Evolutionary conservation across 2,888 invertebrate species (phyloP).

Genomic region (Notodonta ziczac): DNA sequence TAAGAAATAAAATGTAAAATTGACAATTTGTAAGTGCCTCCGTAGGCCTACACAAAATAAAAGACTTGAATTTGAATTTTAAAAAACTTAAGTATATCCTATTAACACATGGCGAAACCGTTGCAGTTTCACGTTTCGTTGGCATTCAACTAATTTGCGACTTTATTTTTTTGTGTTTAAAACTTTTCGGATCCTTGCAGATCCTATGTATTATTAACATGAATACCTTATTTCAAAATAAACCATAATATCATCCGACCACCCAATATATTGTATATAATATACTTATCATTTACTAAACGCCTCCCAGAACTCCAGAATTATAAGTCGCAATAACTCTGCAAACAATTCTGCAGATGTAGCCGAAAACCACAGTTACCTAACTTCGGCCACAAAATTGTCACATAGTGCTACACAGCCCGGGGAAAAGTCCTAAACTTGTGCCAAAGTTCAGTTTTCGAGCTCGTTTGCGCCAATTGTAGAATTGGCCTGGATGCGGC

Average conservation of each 20-base stretch:
- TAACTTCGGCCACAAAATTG: constrained; percentile 50
- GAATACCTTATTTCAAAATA: background rate
- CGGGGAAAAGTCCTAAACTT: constrained; percentile 50
- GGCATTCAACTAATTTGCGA: no score
- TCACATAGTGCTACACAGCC: constrained; percentile 39
- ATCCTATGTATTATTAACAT: no score
- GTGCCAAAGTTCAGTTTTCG: constrained; percentile 50
- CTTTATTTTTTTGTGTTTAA: no score
- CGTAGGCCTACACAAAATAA: no score
- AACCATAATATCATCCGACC: background rate
- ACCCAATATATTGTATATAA: background rate
- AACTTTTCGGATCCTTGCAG: no score
- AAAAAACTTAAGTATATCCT: no score
- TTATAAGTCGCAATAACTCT: constrained; percentile 33
- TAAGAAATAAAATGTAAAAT: no score
- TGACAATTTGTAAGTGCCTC: no score
- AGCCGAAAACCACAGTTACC: constrained; percentile 46
- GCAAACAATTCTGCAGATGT: constrained; percentile 36
- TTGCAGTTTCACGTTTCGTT: no score
- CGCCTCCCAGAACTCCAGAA: constrained; percentile 7
- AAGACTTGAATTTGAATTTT: no score
- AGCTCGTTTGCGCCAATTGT: constrained; percentile 62
- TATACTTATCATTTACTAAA: constrained; percentile 13
- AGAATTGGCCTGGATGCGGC: constrained; percentile 44
- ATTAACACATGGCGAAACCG: no score